Percentiles rank a stretch among this genome's conserved stretches.
These are phyloP conservation scores for Cyprinodon tularosa DNA, from an alignment of 2,113 vertebrate genomes.

Conservation along the genomic window DNA sequence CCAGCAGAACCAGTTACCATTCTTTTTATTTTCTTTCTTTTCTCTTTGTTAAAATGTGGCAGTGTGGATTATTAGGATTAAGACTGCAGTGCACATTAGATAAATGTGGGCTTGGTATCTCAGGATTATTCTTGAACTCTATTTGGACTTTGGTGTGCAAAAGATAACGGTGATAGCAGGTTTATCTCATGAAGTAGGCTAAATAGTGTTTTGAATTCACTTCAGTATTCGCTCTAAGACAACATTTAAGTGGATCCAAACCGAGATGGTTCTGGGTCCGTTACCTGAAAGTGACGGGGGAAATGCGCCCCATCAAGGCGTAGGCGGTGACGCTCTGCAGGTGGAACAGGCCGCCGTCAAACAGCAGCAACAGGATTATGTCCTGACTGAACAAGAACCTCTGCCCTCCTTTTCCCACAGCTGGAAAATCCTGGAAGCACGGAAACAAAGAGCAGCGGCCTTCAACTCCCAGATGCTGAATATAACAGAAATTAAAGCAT, in stretches of 20 bases:
- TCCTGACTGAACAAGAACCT: constrained; percentile 87
- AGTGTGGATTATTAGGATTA: neutral
- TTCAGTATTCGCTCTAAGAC: no score
- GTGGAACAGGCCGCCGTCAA: constrained; percentile 91
- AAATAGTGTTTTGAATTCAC: neutral
- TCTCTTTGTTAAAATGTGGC: neutral
- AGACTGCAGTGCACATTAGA: neutral
- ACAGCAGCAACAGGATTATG: constrained; percentile 85
- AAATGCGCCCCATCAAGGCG: constrained; percentile 94
- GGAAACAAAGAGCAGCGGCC: neutral
- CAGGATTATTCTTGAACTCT: neutral
- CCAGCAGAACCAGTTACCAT: neutral
- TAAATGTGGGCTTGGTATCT: neutral
- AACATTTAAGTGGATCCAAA: neutral
- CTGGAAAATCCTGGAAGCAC: constrained; percentile 75
- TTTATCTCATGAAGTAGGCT: neutral
- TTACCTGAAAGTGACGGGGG: constrained; percentile 97
- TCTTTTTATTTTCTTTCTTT: neutral
- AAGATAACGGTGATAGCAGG: neutral
- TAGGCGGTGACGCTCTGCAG: constrained; percentile 96
- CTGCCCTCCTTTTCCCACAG: constrained; percentile 81
- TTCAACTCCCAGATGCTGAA: neutral
- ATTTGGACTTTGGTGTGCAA: constrained; percentile 2
- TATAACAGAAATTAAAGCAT: neutral
- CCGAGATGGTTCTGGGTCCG: neutral